These are phyloP conservation scores for Coccyzus lansbergi DNA, from an alignment of 2,797 vertebrate species.

Conservation along the genomic window DNA sequence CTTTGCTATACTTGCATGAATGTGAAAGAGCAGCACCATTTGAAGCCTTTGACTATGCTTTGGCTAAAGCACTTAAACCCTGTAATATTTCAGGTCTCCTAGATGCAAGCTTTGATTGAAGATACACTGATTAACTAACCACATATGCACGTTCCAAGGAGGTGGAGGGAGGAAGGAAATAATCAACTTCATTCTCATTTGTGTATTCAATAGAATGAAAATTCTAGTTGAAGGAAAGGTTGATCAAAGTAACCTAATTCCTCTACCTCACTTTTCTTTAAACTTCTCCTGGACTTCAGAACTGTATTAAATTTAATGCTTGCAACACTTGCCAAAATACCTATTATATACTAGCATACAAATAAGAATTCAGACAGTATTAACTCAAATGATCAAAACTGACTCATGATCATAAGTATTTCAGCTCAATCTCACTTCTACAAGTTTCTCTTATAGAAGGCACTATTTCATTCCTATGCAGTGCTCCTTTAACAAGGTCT, in stretches of 20 bases:
- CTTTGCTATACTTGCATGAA: background rate
- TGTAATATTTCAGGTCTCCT: background rate
- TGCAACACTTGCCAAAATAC: background rate
- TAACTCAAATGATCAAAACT: background rate
- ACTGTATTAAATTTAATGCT: background rate
- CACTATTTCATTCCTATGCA: accelerated
- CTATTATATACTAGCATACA: background rate
- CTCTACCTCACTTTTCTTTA: background rate
- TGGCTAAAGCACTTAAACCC: background rate
- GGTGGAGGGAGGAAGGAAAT: background rate
- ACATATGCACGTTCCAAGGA: background rate
- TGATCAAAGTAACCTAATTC: background rate
- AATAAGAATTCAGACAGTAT: background rate
- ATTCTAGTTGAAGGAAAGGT: background rate
- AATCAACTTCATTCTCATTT: background rate
- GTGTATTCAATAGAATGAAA: background rate
- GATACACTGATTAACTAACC: background rate
- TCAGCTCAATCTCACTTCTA: background rate
- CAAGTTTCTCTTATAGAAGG: background rate
- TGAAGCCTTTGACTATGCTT: background rate
- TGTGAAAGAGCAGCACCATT: background rate
- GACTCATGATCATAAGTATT: background rate
- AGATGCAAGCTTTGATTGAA: background rate
- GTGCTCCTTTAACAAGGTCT: background rate
- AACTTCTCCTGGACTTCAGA: background rate